Percentiles rank a stretch among this genome's conserved stretches.
Conservation (phyloP, 1,140 invertebrate species). For the Cyrtorhinus lividipennis region DNA sequence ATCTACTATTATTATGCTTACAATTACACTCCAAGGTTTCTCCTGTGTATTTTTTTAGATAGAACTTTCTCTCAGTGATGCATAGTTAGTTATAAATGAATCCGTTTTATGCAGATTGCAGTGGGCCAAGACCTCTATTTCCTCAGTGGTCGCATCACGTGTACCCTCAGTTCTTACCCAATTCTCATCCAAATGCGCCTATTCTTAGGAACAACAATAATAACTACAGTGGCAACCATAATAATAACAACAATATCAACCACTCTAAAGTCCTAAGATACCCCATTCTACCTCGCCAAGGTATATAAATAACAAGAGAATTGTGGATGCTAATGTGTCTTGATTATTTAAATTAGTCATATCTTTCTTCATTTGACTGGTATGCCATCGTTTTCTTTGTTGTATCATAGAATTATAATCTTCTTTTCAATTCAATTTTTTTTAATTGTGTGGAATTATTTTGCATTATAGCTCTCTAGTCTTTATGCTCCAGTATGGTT, state of each 20-base stretch:
- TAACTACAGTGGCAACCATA: constrained; percentile 25
- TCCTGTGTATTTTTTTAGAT: too few relatives aligned
- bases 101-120: constrained; percentile 23
- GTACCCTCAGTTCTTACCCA: constrained; percentile 78
- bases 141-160: constrained; percentile 85
- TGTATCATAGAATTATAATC: too few relatives aligned
- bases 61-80: too few relatives aligned
- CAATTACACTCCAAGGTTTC: too few relatives aligned
- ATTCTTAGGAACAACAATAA: constrained; percentile 27
- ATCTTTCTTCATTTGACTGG: too few relatives aligned
- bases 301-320: constrained; percentile 17
- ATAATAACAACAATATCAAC: constrained; percentile 27
- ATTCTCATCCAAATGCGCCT: constrained; percentile 56
- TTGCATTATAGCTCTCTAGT: too few relatives aligned
- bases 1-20: too few relatives aligned
- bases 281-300: constrained; percentile 24
- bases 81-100: too few relatives aligned
- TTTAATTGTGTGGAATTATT: too few relatives aligned
- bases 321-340: not conserved
- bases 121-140: constrained; percentile 53
- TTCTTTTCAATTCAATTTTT: too few relatives aligned
- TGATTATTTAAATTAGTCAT: not conserved
- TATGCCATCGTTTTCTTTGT: too few relatives aligned
- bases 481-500: too few relatives aligned
- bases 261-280: constrained; percentile 26